phyloP scores from a whole-genome alignment of 2,113 vertebrate species.

The Synchiropus splendidus region DNA sequence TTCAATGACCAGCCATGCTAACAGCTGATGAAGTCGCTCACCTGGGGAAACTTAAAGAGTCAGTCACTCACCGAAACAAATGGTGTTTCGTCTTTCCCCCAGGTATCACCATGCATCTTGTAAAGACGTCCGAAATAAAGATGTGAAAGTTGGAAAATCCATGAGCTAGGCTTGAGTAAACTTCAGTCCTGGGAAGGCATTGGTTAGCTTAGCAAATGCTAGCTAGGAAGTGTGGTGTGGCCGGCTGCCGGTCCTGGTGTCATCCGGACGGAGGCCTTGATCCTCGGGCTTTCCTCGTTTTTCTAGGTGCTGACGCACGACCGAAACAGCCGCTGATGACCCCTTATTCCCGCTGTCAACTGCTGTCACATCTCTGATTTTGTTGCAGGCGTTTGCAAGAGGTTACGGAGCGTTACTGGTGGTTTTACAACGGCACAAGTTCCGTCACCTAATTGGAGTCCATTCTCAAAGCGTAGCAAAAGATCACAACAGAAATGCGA shows the following conservation, averaged over 20 bases:
- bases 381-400: conserved; percentile 12
- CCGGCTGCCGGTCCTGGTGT: conserved; percentile 29
- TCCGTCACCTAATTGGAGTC: conserved; percentile 22
- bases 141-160: too few species aligned
- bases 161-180: conserved; percentile 20
- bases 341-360: conserved; percentile 4
- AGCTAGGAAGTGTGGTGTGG: conserved; percentile 30
- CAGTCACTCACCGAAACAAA: conserved; percentile 13
- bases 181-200: conserved; percentile 36
- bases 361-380: conserved; percentile 42
- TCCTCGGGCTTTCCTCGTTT: conserved; percentile 61
- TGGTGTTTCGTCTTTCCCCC: conserved; percentile 22
- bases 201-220: conserved; percentile 48
- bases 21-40: conserved; percentile 34
- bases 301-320: conserved; percentile 26
- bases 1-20: conserved; percentile 3
- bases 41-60: conserved; percentile 44
- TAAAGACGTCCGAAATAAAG: too few species aligned
- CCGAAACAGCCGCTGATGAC: conserved; percentile 20
- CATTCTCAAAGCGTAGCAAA: conserved; percentile 8
- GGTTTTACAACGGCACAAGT: conserved; percentile 13
- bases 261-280: conserved; percentile 58
- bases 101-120: conserved; percentile 9
- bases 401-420: conserved; percentile 11
- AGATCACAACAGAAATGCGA: too few species aligned